Percentiles rank a stretch among this genome's conserved stretches.
Conservation (phyloP, 2,888 invertebrate species). For the Proisotoma minuta region DNA sequence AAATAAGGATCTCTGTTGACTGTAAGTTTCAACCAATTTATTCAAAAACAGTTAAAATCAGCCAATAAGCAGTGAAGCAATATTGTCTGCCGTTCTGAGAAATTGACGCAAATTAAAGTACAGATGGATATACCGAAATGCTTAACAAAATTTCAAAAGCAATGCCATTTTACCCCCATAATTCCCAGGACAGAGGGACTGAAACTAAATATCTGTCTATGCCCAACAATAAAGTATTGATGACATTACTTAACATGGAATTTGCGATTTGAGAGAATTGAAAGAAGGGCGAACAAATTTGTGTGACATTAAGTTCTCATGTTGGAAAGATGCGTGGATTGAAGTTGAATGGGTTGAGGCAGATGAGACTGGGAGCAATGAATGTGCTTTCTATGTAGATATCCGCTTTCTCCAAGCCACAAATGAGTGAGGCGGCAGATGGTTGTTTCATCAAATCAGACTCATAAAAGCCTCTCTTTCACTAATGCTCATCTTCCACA, state of each 20-base stretch:
- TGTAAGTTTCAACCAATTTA: conserved; percentile 63
- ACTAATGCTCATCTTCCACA: conserved; percentile 10
- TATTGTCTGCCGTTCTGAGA: too few species aligned
- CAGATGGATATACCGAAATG: too few species aligned
- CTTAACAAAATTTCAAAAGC: too few species aligned
- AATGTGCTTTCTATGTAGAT: conserved; percentile 10
- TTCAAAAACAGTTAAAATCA: background rate
- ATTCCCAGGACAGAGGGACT: too few species aligned
- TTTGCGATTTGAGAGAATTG: background rate
- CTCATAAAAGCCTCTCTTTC: conserved; percentile 31
- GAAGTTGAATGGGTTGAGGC: conserved; percentile 13
- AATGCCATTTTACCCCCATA: too few species aligned
- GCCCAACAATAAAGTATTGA: too few species aligned
- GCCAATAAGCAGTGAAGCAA: background rate
- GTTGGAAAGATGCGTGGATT: conserved; percentile 11
- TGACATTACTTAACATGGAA: background rate
- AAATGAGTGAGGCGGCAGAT: conserved; percentile 34
- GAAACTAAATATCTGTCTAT: too few species aligned
- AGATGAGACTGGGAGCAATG: conserved; percentile 16
- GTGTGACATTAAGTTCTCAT: background rate
- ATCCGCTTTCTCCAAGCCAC: conserved; percentile 2
- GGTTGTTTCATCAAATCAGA: conserved; percentile 44
- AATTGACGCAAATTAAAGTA: too few species aligned
- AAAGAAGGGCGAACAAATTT: background rate
- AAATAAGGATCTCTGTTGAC: conserved; percentile 88